Evolutionary conservation across 2,888 invertebrate genomes (phyloP), one percentile per base, ranked within the genome.

Genomic region (Meganola albula): DNA sequence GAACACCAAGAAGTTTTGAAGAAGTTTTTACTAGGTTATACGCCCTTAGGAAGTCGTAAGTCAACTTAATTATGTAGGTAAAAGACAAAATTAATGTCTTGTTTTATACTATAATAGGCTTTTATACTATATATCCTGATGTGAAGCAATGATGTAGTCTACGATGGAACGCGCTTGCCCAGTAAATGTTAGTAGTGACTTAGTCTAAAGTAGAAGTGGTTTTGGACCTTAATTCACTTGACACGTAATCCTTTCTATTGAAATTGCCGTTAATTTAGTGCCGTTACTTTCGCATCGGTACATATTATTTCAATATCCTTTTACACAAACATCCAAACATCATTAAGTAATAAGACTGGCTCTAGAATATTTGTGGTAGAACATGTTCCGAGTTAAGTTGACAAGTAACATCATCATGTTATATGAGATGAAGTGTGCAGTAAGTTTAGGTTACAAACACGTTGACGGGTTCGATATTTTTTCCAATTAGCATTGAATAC

Each of bases 401-500:
- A 37, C 32, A 30, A 25, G 11, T 22, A 35, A 24, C 30, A 31
- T 24, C 21, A n/a, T 10, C 21, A 10, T 18, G 30, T 20, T 24
- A 20, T 20, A 7, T 5, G 3, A 5, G 12, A 27, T 28, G 25
- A 27, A 31, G 24, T 31, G 34, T 24, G 16, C 12, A 8, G 6
- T 32, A 37, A 23, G 32, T 13, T 35, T 22, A 20, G 18, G 24
- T 37, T 27, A 33, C 43, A 34, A 31, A 38, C 12, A 39, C 12
- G 32, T 31, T 28, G 12, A 21, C 27, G 16, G 24, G 28, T 13
- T n/a, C 35, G 48, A 31, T 57, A 53, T 56, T 59, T 64, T 61
- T 60, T 44, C 45, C 58, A 65, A 64, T 69, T 63, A 61, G 57
- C 55, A 48, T 63, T 60, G 61, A 40, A 58, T 46, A 46, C 40